These are phyloP conservation scores for Cyanistes caeruleus DNA, from an alignment of 2,113 vertebrate genomes.

Conservation along the genomic window DNA sequence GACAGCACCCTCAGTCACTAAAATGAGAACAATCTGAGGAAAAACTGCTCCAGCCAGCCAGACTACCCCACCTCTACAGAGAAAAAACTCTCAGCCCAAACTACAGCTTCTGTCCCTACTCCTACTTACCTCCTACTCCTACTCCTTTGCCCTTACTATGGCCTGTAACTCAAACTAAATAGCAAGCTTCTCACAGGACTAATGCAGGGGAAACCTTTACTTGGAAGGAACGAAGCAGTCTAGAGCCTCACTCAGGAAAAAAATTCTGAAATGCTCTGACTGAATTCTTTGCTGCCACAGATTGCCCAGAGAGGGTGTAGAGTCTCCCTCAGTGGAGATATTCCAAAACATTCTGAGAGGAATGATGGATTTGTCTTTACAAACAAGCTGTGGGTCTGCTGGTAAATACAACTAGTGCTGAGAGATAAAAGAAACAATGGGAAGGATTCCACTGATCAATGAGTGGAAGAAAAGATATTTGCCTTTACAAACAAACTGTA, in stretches of 20 bases:
- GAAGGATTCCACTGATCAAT: no score
- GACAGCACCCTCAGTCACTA: background rate
- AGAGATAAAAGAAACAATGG: no score
- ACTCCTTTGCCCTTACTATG: background rate
- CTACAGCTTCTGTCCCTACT: background rate
- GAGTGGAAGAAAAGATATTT: no score
- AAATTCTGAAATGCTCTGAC: background rate
- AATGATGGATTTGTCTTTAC: no score
- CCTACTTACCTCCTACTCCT: background rate
- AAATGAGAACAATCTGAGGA: background rate
- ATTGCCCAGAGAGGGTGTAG: background rate
- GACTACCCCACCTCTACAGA: background rate
- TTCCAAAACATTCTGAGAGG: background rate
- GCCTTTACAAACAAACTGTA: no score
- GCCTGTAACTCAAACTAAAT: background rate
- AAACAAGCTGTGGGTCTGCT: no score
- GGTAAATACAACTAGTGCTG: no score
- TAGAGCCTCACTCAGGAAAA: background rate
- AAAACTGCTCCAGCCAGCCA: background rate
- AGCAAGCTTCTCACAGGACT: background rate
- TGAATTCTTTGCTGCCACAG: background rate
- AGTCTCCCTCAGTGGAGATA: background rate
- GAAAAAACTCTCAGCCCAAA: background rate
- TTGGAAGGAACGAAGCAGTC: background rate
- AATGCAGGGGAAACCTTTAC: background rate